Base-by-base conservation (phyloP, 1,140 invertebrate species). In the Carposina sasakii region DNA sequence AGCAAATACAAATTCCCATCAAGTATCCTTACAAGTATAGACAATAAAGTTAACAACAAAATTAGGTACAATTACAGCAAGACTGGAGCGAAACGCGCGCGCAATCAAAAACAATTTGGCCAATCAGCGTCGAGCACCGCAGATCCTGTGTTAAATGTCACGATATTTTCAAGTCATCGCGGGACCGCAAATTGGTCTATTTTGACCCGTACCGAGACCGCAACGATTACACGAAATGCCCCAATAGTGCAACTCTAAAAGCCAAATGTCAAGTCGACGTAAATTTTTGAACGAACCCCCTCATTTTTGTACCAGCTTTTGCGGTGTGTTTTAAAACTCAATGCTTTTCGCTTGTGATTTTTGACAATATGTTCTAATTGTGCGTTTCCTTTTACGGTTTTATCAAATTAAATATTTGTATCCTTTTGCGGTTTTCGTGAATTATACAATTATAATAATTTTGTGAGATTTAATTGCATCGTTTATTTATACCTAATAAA, bases 51-150 rank as follows among this genome's bases (percentile, higher is more conserved):
- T n/a, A n/a, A n/a, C n/a, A n/a, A n/a, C n/a, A 39, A 50, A 57
- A 53, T 57, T 57, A 57, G 23, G 31, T 28, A 34, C 50, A 57
- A 57, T 57, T 52, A 53, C 49, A 17, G 17, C 21, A 24, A 26
- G 34, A 24, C 42, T 47, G 43, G 36, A 49, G 23, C 47, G 36
- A 52, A 57, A 53, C 50, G 45, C 53, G 51, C 44, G 64, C 59
- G 70, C 57, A 70, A 67, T 76, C 58, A 69, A 62, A 73, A 74
- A 75, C 66, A 76, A 76, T 76, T 75, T 67, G 58, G 57, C 46
- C 55, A 61, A 57, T 58, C 57, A 56, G 52, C 48, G 21, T 24
- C 28, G 37, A 17, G 15, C 15, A 48, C 61, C 58, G 56, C 57
- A 63, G 64, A 63, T 66, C 67, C 68, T 64, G 54, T 57, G 58